phyloP scores from a whole-genome alignment of 2,888 invertebrate species.

The Sericinus montela region DNA sequence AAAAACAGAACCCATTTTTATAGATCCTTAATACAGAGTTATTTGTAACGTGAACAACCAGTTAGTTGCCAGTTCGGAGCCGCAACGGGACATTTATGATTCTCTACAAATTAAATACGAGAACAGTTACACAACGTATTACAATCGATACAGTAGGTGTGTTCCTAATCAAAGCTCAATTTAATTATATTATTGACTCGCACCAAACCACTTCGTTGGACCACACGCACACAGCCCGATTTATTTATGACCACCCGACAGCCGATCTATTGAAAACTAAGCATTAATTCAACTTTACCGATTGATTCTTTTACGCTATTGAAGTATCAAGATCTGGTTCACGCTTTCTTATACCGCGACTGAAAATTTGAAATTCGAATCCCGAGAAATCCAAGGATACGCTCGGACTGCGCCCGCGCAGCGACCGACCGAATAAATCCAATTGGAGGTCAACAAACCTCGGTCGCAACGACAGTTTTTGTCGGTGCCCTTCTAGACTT shows the following conservation, averaged over 20 bases:
- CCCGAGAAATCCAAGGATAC: slow-evolving; percentile 59
- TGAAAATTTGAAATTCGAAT: slow-evolving; percentile 77
- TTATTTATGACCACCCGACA: slow-evolving; percentile 12
- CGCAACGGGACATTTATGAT: slow-evolving; percentile 10
- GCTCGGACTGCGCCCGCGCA: slow-evolving; percentile 36
- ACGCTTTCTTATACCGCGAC: slow-evolving; percentile 58
- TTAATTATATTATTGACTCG: slow-evolving; percentile 18
- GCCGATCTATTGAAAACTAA: slow-evolving; percentile 14
- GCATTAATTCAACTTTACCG: slow-evolving; percentile 1
- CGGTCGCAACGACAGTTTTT: slow-evolving; percentile 66
- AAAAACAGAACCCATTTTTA: not conserved
- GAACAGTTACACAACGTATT: slow-evolving; percentile 17
- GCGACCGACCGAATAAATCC: slow-evolving; percentile 56
- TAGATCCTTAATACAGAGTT: not conserved
- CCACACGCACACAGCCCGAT: slow-evolving; percentile 23
- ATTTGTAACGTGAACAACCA: not conserved
- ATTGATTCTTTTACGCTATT: slow-evolving; percentile 17
- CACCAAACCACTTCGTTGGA: slow-evolving; percentile 16
- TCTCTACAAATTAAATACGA: slow-evolving; percentile 11
- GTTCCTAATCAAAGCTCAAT: slow-evolving; percentile 25
- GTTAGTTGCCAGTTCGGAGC: not conserved
- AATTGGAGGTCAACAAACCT: slow-evolving; percentile 55
- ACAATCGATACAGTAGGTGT: slow-evolving; percentile 21
- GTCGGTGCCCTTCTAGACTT: slow-evolving; percentile 59
- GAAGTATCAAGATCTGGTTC: slow-evolving; percentile 38